phyloP scores from a whole-genome alignment of 2,888 invertebrate species.

The Thecocarcelia acutangulata region DNA sequence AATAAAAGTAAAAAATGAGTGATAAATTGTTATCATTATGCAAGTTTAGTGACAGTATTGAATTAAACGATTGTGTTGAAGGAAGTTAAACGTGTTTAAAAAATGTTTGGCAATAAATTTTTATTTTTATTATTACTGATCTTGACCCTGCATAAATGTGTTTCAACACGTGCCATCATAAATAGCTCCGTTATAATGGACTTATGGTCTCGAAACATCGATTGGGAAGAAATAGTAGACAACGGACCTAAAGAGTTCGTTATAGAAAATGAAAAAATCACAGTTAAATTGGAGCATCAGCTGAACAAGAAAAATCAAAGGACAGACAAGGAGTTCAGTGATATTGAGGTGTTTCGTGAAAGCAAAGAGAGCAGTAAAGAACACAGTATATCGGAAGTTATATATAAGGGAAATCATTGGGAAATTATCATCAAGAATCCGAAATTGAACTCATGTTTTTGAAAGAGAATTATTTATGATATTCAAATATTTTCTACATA shows the following conservation, averaged over 20 bases:
- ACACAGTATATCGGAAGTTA: constrained; percentile 46
- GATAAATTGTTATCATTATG: not conserved
- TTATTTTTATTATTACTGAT: not conserved
- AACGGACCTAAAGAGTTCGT: constrained; percentile 45
- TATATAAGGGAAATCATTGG: constrained; percentile 45
- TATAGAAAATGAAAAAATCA: constrained; percentile 49
- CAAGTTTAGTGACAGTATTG: constrained; percentile 23
- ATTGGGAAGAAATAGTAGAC: constrained; percentile 38
- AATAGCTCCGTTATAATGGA: constrained; percentile 52
- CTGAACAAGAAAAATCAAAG: not conserved
- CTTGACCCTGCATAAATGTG: not conserved
- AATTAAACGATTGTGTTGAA: constrained; percentile 22
- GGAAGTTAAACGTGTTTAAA: constrained; percentile 14
- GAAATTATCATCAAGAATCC: constrained; percentile 55
- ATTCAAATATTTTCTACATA: not conserved
- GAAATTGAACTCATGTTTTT: constrained; percentile 47
- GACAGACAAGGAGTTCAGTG: constrained; percentile 7
- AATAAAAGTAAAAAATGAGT: not conserved
- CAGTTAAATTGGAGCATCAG: constrained; percentile 45
- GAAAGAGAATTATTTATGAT: not conserved
- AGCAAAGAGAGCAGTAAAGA: constrained; percentile 51
- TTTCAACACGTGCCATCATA: constrained; percentile 13
- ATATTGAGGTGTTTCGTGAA: constrained; percentile 52
- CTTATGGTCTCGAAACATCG: constrained; percentile 48
- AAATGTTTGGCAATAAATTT: constrained; percentile 7